Evolutionary conservation across 2,113 vertebrate species (phyloP).

Genomic region (Aspiorhynchus laticeps): DNA sequence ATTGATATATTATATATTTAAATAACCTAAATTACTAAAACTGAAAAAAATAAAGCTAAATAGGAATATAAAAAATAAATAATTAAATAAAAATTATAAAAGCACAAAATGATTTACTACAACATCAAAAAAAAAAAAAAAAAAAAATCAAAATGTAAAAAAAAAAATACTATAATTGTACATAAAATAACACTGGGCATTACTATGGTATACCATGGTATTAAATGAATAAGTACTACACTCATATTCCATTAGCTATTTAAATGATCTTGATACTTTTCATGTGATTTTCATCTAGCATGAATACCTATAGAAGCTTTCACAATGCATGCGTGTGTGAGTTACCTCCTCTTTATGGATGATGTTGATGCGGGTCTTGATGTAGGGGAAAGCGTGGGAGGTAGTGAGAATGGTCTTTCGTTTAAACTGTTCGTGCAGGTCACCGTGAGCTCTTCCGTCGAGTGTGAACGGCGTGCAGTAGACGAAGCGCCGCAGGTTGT

Average conservation of each 20-base stretch:
- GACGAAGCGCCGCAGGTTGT: slow-evolving; percentile 95
- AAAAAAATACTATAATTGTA: no score
- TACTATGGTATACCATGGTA: not conserved
- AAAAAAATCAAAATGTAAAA: no score
- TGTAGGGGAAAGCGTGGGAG: slow-evolving; percentile 97
- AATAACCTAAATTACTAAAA: not conserved
- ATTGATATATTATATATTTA: no score
- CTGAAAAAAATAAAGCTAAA: not conserved
- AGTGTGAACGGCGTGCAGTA: slow-evolving; percentile 98
- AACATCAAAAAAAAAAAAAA: no score
- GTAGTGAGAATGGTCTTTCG: slow-evolving; percentile 97
- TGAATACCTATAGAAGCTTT: not conserved
- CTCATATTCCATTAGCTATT: not conserved
- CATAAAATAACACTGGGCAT: no score
- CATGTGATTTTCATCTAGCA: not conserved
- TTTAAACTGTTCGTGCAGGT: slow-evolving; percentile 97
- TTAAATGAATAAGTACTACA: not conserved
- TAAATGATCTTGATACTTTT: not conserved
- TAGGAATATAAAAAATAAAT: not conserved
- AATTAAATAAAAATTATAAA: not conserved
- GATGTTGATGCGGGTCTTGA: slow-evolving; percentile 98
- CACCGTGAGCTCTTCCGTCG: slow-evolving; percentile 94
- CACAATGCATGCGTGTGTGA: not conserved
- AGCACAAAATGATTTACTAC: no score
- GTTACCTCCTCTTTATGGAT: slow-evolving; percentile 96